phyloP scores from a whole-genome alignment of 2,888 invertebrate species.

The Enchytraeus crypticus region DNA sequence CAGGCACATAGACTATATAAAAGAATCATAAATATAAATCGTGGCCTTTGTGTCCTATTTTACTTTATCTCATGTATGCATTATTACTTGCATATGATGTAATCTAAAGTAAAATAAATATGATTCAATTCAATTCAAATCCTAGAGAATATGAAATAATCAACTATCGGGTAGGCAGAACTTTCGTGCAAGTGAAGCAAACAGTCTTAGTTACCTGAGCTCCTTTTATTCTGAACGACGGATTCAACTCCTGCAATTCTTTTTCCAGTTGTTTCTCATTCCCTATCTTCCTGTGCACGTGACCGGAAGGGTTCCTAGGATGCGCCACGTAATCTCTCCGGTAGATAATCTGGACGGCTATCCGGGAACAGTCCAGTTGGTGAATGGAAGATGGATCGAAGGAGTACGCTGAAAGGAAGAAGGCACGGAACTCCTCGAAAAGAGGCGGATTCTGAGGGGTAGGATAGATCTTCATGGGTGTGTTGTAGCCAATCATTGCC shows the following conservation, averaged over 20 bases:
- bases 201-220: too few relatives aligned
- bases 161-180: too few relatives aligned
- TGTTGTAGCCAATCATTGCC: slow-evolving; percentile 37
- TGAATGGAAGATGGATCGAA: slow-evolving; percentile 12
- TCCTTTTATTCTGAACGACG: slow-evolving; percentile 29
- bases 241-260: slow-evolving; percentile 23
- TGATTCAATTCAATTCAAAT: too few relatives aligned
- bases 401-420: slow-evolving; percentile 31
- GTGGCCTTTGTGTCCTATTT: too few relatives aligned
- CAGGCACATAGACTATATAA: too few relatives aligned
- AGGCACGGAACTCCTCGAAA: slow-evolving; percentile 36
- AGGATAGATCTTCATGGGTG: slow-evolving; percentile 34
- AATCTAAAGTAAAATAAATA: too few relatives aligned
- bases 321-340: slow-evolving; percentile 43
- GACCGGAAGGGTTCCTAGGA: slow-evolving; percentile 40
- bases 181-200: too few relatives aligned
- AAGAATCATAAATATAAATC: too few relatives aligned
- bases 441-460: slow-evolving; percentile 28
- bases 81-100: too few relatives aligned
- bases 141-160: too few relatives aligned
- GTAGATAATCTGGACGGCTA: slow-evolving; percentile 38
- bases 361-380: slow-evolving; percentile 31
- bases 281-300: slow-evolving; percentile 38
- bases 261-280: slow-evolving; percentile 41
- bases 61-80: too few relatives aligned